Percentiles rank a stretch among this genome's conserved stretches.
phyloP scores from a whole-genome alignment of 2,113 vertebrate species.

The Megaleporinus macrocephalus region DNA sequence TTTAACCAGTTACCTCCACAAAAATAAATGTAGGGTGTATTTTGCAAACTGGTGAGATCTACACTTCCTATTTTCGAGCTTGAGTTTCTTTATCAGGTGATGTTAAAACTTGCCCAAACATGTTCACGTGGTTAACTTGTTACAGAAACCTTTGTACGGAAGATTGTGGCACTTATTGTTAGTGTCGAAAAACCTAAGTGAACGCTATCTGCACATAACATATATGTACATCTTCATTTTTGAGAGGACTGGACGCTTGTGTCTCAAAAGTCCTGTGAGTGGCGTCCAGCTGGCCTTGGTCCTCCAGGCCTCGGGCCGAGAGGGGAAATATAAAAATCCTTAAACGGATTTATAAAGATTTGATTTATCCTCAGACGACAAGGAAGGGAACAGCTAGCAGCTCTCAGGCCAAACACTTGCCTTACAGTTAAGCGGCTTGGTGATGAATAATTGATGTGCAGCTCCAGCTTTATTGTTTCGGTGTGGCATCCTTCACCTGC shows the following conservation, averaged over 20 bases:
- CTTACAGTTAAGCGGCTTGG: conserved; percentile 43
- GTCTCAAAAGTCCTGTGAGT: conserved; percentile 16
- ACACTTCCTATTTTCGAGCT: too few species aligned
- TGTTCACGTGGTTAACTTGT: too few species aligned
- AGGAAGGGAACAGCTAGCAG: conserved; percentile 46
- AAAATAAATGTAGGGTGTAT: too few species aligned
- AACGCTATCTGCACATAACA: too few species aligned
- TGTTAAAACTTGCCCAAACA: too few species aligned
- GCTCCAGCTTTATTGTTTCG: conserved; percentile 29
- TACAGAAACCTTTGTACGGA: too few species aligned
- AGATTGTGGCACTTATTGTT: too few species aligned
- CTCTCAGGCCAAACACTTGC: conserved; percentile 49
- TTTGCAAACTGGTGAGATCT: too few species aligned
- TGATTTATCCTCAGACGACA: conserved; percentile 54
- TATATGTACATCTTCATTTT: conserved; percentile 13
- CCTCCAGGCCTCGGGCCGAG: conserved; percentile 33
- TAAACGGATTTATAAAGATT: conserved; percentile 57
- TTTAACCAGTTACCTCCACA: too few species aligned
- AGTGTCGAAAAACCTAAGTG: too few species aligned
- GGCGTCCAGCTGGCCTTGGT: conserved; percentile 50
- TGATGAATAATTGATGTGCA: conserved; percentile 22
- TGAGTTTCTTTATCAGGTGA: too few species aligned
- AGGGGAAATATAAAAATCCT: conserved; percentile 55
- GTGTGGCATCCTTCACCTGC: conserved; percentile 23
- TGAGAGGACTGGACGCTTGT: conserved; percentile 5